A percentile compares a stretch with the other conserved stretches of the same genome.
Evolutionary conservation across 2,888 invertebrate genomes (phyloP).

Genomic region (Criorhina ranunculi): DNA sequence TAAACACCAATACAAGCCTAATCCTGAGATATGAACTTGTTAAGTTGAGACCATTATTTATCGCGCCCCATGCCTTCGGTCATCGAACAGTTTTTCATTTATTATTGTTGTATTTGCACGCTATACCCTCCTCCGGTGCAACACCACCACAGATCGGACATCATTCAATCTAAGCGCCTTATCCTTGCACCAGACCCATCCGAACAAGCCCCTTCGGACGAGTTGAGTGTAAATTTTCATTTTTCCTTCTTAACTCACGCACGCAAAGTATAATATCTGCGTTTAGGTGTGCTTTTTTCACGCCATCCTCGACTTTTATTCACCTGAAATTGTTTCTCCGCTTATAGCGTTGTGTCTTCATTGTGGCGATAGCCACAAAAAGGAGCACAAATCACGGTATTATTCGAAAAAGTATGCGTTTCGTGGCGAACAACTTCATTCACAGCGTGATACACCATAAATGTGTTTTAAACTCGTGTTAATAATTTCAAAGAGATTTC

Average conservation of each 20-base stretch:
- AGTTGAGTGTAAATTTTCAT: slow-evolving; percentile 68
- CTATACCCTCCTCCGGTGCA: slow-evolving; percentile 16
- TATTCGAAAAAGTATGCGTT: slow-evolving; percentile 59
- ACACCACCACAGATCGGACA: slow-evolving; percentile 67
- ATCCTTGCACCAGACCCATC: slow-evolving; percentile 61
- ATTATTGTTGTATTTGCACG: slow-evolving; percentile 68
- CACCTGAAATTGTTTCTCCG: slow-evolving; percentile 53
- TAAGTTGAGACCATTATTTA: slow-evolving; percentile 77
- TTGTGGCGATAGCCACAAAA: slow-evolving; percentile 38
- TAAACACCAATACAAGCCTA: slow-evolving; percentile 74
- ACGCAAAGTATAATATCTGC: slow-evolving; percentile 22
- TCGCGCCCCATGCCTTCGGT: slow-evolving; percentile 73
- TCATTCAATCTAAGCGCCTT: slow-evolving; percentile 77
- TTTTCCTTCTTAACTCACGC: slow-evolving; percentile 62
- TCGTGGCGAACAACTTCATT: slow-evolving; percentile 82
- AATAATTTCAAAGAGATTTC: slow-evolving; percentile 82
- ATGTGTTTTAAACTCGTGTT: slow-evolving; percentile 84
- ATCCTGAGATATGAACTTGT: slow-evolving; percentile 77
- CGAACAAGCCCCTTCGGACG: slow-evolving; percentile 29
- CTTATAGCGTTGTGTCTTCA: slow-evolving; percentile 63
- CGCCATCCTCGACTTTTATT: slow-evolving; percentile 41
- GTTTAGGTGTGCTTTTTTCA: slow-evolving; percentile 40
- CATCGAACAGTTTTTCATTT: slow-evolving; percentile 74
- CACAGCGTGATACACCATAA: slow-evolving; percentile 83
- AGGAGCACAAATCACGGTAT: slow-evolving; percentile 42